phyloP scores from a whole-genome alignment of 30 jellyfish, hydroid and myxozoan species.

The Aurelia coerulea region DNA sequence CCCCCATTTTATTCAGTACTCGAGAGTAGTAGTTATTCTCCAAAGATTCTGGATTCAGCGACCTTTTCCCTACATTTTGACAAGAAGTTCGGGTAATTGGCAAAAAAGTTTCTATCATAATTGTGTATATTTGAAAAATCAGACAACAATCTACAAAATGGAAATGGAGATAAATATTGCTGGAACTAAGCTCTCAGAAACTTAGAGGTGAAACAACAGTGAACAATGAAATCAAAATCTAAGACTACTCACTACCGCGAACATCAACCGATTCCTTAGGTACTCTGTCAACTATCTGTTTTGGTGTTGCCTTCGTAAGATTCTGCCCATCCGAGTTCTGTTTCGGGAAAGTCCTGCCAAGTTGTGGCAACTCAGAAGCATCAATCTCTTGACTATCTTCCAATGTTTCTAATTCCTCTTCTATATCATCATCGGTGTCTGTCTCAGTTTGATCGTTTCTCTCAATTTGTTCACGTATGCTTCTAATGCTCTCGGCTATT shows the following conservation, averaged over 20 bases:
- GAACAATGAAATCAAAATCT: not conserved
- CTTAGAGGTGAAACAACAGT: not conserved
- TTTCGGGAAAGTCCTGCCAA: conserved; percentile 56
- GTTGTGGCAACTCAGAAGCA: conserved; percentile 53
- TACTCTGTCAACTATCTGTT: not conserved
- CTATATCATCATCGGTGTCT: conserved; percentile 68
- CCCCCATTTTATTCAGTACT: no score
- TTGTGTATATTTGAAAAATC: no score
- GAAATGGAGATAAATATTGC: no score
- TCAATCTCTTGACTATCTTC: conserved; percentile 45
- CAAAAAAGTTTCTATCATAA: no score
- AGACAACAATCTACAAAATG: no score
- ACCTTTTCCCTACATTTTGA: no score
- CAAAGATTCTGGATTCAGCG: no score
- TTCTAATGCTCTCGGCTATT: conserved; percentile 74
- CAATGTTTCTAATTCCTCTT: conserved; percentile 55
- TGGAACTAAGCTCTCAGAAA: not conserved
- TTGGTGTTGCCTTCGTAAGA: not conserved
- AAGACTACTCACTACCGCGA: conserved; percentile 5
- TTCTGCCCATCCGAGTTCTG: not conserved
- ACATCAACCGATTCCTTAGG: not conserved
- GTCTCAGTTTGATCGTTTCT: conserved; percentile 27
- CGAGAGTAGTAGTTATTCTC: no score
- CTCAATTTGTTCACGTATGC: conserved; percentile 39
- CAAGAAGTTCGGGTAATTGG: no score